Evolutionary conservation across 2,888 invertebrate species (phyloP).

Genomic region (Gryllus longicercus): DNA sequence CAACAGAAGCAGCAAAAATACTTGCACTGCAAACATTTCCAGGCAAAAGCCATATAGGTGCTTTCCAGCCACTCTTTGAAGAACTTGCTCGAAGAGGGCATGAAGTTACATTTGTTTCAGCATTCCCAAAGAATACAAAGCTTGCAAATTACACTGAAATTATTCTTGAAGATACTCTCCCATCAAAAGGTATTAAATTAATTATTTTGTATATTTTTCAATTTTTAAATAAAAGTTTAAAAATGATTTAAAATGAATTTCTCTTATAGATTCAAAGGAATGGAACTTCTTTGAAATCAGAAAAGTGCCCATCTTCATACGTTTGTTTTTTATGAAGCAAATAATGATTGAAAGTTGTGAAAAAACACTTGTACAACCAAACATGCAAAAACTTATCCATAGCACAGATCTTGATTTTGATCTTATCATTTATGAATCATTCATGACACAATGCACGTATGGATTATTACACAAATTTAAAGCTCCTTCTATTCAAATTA

Average conservation of each 20-base stretch:
- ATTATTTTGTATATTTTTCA: not conserved
- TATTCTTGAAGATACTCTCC: not conserved
- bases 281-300: not conserved
- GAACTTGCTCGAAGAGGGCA: slow-evolving; percentile 50
- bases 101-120: slow-evolving; percentile 42
- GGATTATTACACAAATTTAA: not conserved
- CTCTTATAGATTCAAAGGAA: not conserved
- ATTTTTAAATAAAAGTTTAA: not conserved
- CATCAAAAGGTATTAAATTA: no score
- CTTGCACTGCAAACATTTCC: slow-evolving; percentile 50
- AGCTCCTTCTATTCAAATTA: not conserved
- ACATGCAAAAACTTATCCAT: not conserved
- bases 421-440: not conserved
- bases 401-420: not conserved
- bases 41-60: slow-evolving; percentile 51
- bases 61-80: slow-evolving; percentile 48
- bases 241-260: not conserved
- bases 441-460: not conserved
- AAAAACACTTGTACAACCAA: not conserved
- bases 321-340: not conserved
- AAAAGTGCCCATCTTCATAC: not conserved
- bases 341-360: not conserved
- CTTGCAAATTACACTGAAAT: not conserved
- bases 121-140: not conserved
- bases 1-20: slow-evolving; percentile 40